Evolutionary conservation across 2,113 vertebrate species (phyloP).

Genomic region (Salvator merianae): DNA sequence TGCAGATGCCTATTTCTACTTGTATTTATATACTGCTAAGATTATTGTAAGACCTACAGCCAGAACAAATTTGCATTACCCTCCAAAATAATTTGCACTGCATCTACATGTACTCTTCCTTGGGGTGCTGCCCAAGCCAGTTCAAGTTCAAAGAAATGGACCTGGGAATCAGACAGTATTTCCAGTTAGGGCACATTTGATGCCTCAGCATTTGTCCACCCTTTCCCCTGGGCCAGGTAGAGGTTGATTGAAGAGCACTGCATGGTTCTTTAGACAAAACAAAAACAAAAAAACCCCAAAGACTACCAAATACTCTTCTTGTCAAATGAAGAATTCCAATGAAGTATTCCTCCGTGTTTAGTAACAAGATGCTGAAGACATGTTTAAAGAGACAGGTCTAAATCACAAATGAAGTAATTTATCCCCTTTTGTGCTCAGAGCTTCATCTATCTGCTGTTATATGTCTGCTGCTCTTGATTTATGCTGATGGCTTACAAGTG

Average conservation of each 20-base stretch:
- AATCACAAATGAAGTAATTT: background rate
- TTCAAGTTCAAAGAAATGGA: too few relatives aligned
- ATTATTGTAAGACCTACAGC: background rate
- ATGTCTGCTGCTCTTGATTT: slow-evolving; percentile 6
- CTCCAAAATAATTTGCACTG: background rate
- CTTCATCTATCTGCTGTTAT: background rate
- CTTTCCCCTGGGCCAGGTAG: too few relatives aligned
- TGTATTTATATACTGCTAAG: too few relatives aligned
- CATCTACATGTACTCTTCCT: too few relatives aligned
- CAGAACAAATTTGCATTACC: background rate
- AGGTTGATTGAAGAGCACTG: too few relatives aligned
- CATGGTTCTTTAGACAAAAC: too few relatives aligned
- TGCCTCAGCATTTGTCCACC: too few relatives aligned
- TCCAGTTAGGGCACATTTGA: too few relatives aligned
- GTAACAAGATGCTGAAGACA: background rate
- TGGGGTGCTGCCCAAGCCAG: too few relatives aligned
- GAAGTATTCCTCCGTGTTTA: fast-evolving
- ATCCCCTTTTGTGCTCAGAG: background rate
- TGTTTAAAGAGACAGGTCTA: slow-evolving; percentile 12
- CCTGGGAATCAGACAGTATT: too few relatives aligned
- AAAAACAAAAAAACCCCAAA: too few relatives aligned
- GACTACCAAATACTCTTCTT: background rate
- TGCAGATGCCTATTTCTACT: background rate
- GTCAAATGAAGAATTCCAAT: background rate
- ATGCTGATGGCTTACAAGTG: background rate